These are phyloP conservation scores for Otolemur garnettii DNA, from an alignment of 2,113 vertebrate genomes.

Conservation along the genomic window DNA sequence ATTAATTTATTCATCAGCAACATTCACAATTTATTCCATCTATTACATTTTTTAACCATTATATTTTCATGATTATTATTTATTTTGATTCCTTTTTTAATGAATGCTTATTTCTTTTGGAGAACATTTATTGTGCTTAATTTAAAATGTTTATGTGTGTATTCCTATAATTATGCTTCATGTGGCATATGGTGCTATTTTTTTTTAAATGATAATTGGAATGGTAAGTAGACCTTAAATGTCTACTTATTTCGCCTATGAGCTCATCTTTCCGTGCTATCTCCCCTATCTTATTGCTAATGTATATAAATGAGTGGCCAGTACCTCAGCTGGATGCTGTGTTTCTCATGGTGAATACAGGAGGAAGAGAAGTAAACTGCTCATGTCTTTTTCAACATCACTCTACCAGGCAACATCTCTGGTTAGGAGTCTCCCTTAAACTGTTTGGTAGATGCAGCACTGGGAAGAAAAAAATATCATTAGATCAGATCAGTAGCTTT, in stretches of 20 bases:
- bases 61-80: background rate
- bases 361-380: background rate
- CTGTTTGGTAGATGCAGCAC: conserved; percentile 3
- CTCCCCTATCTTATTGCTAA: background rate
- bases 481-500: background rate
- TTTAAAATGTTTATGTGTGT: conserved; percentile 17
- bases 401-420: background rate
- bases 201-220: background rate
- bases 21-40: background rate
- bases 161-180: background rate
- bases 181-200: background rate
- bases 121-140: conserved; percentile 22
- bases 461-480: background rate
- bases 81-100: background rate
- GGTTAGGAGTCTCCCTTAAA: background rate
- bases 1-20: background rate
- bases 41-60: background rate
- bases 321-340: background rate
- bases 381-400: background rate
- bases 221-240: background rate
- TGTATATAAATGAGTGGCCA: background rate
- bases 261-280: background rate
- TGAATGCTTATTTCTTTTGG: conserved; percentile 43
- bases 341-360: background rate
- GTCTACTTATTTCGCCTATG: background rate